Conservation (phyloP, 2,797 vertebrate species). For the Malacoraja senta region DNA sequence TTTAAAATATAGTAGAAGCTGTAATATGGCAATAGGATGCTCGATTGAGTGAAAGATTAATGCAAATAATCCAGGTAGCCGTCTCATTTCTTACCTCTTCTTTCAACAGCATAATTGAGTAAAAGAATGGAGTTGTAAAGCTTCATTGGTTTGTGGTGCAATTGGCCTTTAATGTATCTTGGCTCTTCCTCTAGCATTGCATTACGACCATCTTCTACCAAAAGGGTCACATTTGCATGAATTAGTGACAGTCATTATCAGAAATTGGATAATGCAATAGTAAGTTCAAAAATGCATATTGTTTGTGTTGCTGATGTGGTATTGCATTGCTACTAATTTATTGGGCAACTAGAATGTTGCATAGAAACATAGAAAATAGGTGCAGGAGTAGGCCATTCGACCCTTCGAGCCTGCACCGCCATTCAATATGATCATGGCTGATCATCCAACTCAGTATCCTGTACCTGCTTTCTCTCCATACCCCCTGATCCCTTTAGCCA, state of each 20-base stretch:
- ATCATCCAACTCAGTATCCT: too few relatives aligned
- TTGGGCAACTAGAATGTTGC: neutral
- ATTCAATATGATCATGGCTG: too few relatives aligned
- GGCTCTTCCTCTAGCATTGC: neutral
- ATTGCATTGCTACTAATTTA: too few relatives aligned
- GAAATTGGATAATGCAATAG: neutral
- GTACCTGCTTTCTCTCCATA: too few relatives aligned
- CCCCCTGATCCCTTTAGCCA: too few relatives aligned
- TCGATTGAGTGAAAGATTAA: neutral
- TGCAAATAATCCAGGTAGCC: neutral
- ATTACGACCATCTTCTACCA: neutral
- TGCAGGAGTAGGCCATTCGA: too few relatives aligned
- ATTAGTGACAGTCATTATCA: neutral
- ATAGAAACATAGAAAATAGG: too few relatives aligned
- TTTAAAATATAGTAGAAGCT: neutral
- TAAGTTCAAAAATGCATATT: too few relatives aligned
- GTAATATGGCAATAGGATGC: neutral
- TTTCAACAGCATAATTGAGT: neutral
- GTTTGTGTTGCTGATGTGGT: too few relatives aligned
- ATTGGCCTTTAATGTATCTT: neutral
- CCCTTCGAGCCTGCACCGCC: too few relatives aligned
- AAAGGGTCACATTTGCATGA: neutral
- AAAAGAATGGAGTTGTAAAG: neutral
- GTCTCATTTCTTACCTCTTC: neutral
- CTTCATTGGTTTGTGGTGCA: too few relatives aligned